Evolutionary conservation across 2,797 vertebrate species (phyloP), one percentile per base, ranked within the genome.

Genomic region (Diglossa cyanea): DNA sequence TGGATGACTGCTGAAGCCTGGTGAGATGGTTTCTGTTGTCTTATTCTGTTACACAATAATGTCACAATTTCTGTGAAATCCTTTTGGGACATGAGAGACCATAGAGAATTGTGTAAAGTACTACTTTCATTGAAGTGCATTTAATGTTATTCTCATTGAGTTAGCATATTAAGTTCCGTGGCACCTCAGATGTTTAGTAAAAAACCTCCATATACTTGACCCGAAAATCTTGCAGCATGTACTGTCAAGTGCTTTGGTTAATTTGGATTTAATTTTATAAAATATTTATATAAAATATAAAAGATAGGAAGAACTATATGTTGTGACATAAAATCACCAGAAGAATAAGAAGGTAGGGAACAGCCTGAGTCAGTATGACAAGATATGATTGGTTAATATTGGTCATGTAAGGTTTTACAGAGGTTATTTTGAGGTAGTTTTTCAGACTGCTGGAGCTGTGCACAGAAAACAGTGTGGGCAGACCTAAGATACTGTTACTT

Each of bases 391-490:
- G 26, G 51, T 87, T 91, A 68, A 68, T 86, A 63, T 62, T 92
- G 58, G 30, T 60, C 17, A 24, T 61, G 20, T 82, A 54, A 67
- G 35, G 37, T 86, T 93, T 86, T 87, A 54, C 61, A 77, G 47
- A 61, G 65, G 75, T 80, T 68, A 78, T 80, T 94, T 68, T 90
- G 75, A 88, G 60, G 33, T 62, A 80, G 26, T 68, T 96, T 91
- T 92, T 78, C 45, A 35, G 72, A 83, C 24, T 75, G 61, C n/a
- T 88, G 71, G 84, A 71, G 67, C 80, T 55, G 6, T 54, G 71
- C 88, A 55, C 53, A 87, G 78, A 85, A 80, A 95, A 92, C 63
- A 89, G 80, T 55, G 86, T 97, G 88, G 93, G 92, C 72, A 93
- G 93, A 79, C 44, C 73, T 76, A 82, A 94, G 81, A 61, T 92